phyloP scores from a whole-genome alignment of 1,140 invertebrate genomes.

The Eurosta solidaginis region DNA sequence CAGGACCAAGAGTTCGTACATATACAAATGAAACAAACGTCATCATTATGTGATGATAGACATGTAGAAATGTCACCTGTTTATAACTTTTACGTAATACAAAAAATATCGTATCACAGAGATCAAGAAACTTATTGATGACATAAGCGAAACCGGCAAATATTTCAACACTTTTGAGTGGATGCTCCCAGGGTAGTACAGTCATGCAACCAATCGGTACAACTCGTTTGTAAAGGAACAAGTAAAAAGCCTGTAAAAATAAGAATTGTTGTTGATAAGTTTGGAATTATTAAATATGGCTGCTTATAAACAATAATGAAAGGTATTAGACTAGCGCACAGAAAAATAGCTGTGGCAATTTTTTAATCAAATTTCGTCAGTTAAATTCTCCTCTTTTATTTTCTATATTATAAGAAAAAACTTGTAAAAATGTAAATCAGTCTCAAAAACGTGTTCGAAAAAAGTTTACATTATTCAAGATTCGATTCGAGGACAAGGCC shows the following conservation, averaged over 20 bases:
- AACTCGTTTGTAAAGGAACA: not conserved
- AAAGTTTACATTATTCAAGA: no score
- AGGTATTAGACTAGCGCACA: no score
- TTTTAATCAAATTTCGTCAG: no score
- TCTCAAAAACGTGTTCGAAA: no score
- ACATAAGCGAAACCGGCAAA: not conserved
- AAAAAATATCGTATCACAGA: constrained; percentile 71
- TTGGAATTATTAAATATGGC: no score
- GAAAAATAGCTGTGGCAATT: no score
- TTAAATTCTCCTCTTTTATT: no score
- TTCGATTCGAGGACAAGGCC: no score
- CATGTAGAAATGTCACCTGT: constrained; percentile 78
- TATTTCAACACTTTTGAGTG: not conserved
- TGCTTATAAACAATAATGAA: no score
- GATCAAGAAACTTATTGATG: constrained; percentile 61
- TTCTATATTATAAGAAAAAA: no score
- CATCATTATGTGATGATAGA: constrained; percentile 75
- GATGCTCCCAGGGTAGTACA: not conserved
- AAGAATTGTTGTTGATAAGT: no score
- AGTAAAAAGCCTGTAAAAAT: not conserved
- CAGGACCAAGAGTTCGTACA: constrained; percentile 44
- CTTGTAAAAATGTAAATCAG: no score
- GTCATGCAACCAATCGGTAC: constrained; percentile 1
- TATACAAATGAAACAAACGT: constrained; percentile 5
- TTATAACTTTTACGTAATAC: constrained; percentile 76